Evolutionary conservation across 2,888 invertebrate species (phyloP), one percentile per base, ranked within the genome.

Genomic region (Xestia c-nigrum): DNA sequence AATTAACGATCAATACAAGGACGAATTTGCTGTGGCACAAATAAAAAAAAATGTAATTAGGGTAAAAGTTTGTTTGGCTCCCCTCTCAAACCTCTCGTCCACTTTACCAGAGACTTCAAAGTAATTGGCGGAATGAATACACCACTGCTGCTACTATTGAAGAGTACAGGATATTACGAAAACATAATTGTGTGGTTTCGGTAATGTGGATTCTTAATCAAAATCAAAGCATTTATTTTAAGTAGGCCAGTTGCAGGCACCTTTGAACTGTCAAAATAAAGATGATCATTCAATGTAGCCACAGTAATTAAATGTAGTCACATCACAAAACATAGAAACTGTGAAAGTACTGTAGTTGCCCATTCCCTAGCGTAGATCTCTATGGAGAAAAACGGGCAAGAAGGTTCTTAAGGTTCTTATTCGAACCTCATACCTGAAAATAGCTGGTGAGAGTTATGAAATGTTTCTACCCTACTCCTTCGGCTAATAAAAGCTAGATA

Each of bases 1-100:
- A 74, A 65, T 46, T 52, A 76, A 46, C 50, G 67, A 63, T 21
- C 21, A 0, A 38, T 16, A 21, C 50, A 52, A 78, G 71, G 71
- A 38, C 71, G 14, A 43, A 1, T 5, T n/a, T 57, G n/a, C 24
- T 24, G 12, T 65, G 31, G 38, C n/a, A 14, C 24, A 43, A 40
- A n/a, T 47, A 24, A 65, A 46, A 24, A 65, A 46, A 59, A 47
- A 50, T 24, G 10, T n/a, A 72, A n/a, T 72, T 7, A 40, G n/a
- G 19, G 47, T 71, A 47, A 47, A 12, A 6, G 40, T 43, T 43
- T 21, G 2, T 21, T 21, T 12, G 12, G 12, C 9, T 4, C 9
- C 38, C 31, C 57, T 24, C 12, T 24, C n/a, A 5, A 12, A 12
- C 14, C 57, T 24, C 24, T 5, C 55, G 5, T 24, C 0, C 1